Evolutionary conservation across 2,888 invertebrate genomes (phyloP), one percentile per base, ranked within the genome.

Genomic region (Dermolepida albohirtum): DNA sequence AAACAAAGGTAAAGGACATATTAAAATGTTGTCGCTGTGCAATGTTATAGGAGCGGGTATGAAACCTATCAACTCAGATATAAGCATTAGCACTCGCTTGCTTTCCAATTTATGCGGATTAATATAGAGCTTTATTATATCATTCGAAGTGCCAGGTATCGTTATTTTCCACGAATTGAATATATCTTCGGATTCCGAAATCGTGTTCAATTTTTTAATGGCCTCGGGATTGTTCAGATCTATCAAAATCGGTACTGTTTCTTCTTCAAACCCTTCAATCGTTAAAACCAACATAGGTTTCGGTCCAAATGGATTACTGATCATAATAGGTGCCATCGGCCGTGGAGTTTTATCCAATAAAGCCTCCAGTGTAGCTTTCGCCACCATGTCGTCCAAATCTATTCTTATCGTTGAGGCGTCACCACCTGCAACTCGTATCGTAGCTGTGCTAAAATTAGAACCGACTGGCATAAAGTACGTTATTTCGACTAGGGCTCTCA

Each of bases 201-300:
- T 12, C 1, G 4, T 39, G 5, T 39, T 5, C 8, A 51, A 14
- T 11, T n/a, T 64, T 11, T 51, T 22, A n/a, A 51, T 5, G 6
- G 51, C 64, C 7, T 64, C 10, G 1, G 39, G 10, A 5, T 59
- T 59, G 1, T 59, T 59, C 16, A 43, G 1, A 43, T 64, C 50
- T 40, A 64, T 51, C 11, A 64, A 16, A 11, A 64, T 16, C 40
- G 43, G 41, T 41, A n/a, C 16, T 14, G 34, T 39, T 8, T 57
- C 16, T 5, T 6, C 11, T 2, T 43, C 11, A 11, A 14, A 43
- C 22, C 22, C 22, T 22, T 22, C 22, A 4, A 22, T 22, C 2
- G 2, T 22, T 22, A 22, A 22, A 4, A 22, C 22, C 4, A 22
- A 22, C 22, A 22, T 22, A 4, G 22, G 14, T 47, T 6, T 16